Evolutionary conservation across 2,797 vertebrate genomes (phyloP), one percentile per base, ranked within the genome.

Genomic region (Echiichthys vipera): DNA sequence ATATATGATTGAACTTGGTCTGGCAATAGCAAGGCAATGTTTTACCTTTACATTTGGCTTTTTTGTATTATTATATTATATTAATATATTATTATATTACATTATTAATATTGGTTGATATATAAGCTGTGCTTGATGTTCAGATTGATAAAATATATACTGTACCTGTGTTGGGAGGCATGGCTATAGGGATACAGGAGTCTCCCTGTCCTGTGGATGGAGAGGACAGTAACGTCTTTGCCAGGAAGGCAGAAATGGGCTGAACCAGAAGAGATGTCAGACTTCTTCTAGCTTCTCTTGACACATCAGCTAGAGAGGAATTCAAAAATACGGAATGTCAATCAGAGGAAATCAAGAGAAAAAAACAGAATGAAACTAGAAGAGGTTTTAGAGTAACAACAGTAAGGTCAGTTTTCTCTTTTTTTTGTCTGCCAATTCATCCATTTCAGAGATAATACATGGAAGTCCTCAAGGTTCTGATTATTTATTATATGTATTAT

Each of bases 181-280:
- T 89, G 22, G 88, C 90, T 25, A 98, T 84, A 12, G 91, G 95
- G 29, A 67, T 15, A 36, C 97, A 98, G 39, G 86, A 53, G 5
- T 67, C 91, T 50, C 65, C 88, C 25, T 54, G 67, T 14, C 36
- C 54, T 1, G 78, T 59, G 36, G 89, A 80, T 12, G 89, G 65
- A 0, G 89, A 86, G 37, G 94, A 94, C 69, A 95, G 32, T 2
- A 99, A 86, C n/a, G 89, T 94, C 89, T 90, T 95, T 59, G 94
- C 96, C 10, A 98, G 93, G 47, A 83, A 77, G 7, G 94, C 88
- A 30, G 97, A 96, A 79, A 99, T 89, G 25, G 97, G 96, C 83
- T 98, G 97, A 7, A 98, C 96, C 77, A 99, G 74, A n/a, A 99
- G 66, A 1, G 92, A 91, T 0, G 96, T 97, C 76, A 97, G 90